Base-by-base conservation (phyloP, 2,797 vertebrate species). In the Manis pentadactyla region DNA sequence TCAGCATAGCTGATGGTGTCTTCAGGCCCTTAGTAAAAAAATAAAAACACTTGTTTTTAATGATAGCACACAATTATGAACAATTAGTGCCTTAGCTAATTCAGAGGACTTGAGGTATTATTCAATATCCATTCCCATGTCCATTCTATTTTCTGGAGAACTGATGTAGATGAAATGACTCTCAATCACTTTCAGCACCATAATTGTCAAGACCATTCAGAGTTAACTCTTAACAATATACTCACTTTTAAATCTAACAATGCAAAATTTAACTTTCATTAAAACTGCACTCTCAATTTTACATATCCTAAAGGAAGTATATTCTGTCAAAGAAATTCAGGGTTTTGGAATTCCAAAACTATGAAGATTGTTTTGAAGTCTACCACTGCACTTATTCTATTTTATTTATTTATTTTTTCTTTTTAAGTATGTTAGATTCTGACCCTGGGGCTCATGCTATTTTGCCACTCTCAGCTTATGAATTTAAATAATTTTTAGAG, bases 401-500 rank as follows among this genome's bases (percentile, higher is more conserved):
- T 81, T 85, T 46, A 15, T 15, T 69, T 39, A 13, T 11, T 59
- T 51, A n/a, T 74, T 61, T 73, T 66, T 78, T n/a, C 11, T 68
- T 57, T 86, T 88, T 31, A 14, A 46, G 9, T 27, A 74, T 39
- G 7, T 69, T 68, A 37, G 4, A 64, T 34, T 53, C 27, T 68
- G n/a, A 92, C 23, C 13, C 53, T 68, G 17, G 1, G n/a, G 4
- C 31, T 4, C 5, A 66, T 84, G n/a, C 1, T 90, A 69, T 91
- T 73, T 90, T 84, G 3, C 42, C 42, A 69, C 12, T 81, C 29
- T 73, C 78, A 14, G 14, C 77, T 90, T 91, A 61, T 61, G 87
- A 61, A 37, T 90, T 79, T 78, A 82, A 88, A 79, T 94, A 61
- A 81, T 74, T 91, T 63, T 61, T 64, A 82, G 42, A 96, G 3